Conservation (phyloP, 2,888 invertebrate genomes). For the Morinoia aosen region DNA sequence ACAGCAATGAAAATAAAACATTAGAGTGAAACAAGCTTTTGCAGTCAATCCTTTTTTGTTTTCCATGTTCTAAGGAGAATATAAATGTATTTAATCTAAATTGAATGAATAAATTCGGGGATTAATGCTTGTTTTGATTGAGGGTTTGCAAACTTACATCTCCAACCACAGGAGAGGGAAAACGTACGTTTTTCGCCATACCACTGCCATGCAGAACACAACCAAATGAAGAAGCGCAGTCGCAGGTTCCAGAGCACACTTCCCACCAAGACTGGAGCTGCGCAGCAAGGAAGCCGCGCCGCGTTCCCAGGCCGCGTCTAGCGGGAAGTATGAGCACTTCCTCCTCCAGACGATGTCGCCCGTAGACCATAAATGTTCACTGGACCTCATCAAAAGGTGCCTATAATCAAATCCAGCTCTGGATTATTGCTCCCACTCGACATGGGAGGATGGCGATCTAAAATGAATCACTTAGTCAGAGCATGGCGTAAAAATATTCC, state of each 20-base stretch:
- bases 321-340: conserved; percentile 30
- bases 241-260: background rate
- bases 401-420: conserved; percentile 30
- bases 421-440: conserved; percentile 40
- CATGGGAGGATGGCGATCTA: conserved; percentile 45
- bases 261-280: background rate
- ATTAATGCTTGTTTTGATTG: background rate
- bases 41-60: background rate
- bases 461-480: conserved; percentile 18
- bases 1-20: background rate
- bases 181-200: background rate
- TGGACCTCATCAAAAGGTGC: conserved; percentile 23
- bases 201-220: background rate
- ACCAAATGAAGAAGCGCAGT: background rate
- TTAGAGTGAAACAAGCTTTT: background rate
- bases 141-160: background rate
- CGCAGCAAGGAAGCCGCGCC: background rate
- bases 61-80: background rate
- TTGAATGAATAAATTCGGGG: background rate
- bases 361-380: conserved; percentile 27
- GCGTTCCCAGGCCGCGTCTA: conserved; percentile 13
- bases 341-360: background rate
- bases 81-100: background rate
- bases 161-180: background rate
- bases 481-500: conserved; percentile 22